A percentile compares a stretch with the other conserved stretches of the same genome.
phyloP scores from a whole-genome alignment of 2,797 vertebrate genomes.

The Sebastes melanostomus region DNA sequence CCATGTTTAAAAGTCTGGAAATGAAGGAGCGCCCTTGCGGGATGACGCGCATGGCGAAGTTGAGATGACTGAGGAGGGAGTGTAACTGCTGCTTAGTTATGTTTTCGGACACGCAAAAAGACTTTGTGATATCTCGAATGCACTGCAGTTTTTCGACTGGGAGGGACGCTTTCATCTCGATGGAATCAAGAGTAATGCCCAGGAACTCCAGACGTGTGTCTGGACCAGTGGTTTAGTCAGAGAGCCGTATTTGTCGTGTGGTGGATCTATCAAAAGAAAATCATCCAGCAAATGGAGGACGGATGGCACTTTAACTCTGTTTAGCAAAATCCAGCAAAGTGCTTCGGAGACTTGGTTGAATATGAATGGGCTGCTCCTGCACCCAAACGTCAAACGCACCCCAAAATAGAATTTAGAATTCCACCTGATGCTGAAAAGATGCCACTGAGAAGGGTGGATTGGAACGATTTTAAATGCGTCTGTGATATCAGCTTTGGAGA shows the following conservation, averaged over 20 bases:
- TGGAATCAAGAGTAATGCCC: background rate
- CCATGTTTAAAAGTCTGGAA: background rate
- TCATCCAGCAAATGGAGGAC: background rate
- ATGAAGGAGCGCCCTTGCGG: background rate
- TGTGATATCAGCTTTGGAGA: background rate
- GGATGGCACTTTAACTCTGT: background rate
- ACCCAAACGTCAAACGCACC: background rate
- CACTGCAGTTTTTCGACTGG: background rate
- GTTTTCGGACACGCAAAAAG: background rate
- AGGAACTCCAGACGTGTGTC: background rate
- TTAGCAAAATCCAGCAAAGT: background rate
- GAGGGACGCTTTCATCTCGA: background rate
- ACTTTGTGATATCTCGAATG: background rate
- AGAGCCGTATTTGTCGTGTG: background rate
- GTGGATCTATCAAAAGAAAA: background rate
- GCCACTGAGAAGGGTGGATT: background rate
- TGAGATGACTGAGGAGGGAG: too few relatives aligned
- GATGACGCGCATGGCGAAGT: background rate
- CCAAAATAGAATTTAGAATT: background rate
- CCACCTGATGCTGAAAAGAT: background rate
- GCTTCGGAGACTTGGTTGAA: background rate
- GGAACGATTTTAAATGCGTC: background rate
- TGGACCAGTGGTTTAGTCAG: background rate
- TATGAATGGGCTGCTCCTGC: background rate
- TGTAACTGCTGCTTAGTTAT: background rate